Evolutionary conservation across 2,113 vertebrate species (phyloP).

Genomic region (Prietella phreatophila): DNA sequence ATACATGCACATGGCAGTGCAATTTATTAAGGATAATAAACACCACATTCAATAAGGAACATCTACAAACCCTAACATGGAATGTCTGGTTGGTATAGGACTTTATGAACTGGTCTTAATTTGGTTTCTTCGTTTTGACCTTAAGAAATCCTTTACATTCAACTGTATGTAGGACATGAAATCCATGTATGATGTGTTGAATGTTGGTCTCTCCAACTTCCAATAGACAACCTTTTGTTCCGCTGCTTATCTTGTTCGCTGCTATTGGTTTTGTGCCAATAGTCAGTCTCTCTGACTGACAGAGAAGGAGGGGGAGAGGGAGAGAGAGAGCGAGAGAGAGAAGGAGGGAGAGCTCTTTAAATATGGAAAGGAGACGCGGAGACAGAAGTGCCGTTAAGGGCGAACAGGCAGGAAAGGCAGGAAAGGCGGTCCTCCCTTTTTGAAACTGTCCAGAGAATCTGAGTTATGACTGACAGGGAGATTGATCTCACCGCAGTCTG

Average conservation of each 20-base stretch:
- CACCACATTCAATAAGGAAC: background rate
- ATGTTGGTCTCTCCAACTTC: background rate
- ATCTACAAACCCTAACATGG: background rate
- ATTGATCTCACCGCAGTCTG: background rate
- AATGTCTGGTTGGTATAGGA: background rate
- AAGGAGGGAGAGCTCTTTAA: conserved; percentile 73
- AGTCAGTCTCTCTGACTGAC: background rate
- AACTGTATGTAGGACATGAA: background rate
- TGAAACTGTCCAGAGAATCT: background rate
- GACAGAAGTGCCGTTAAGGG: conserved; percentile 3
- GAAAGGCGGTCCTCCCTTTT: background rate
- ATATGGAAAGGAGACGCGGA: conserved; percentile 68
- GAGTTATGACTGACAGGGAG: conserved; percentile 49
- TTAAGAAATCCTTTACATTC: background rate
- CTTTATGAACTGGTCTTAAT: background rate
- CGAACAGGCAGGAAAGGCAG: background rate
- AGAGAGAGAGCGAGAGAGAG: too few species aligned
- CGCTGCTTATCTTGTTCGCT: background rate
- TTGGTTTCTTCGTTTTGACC: background rate
- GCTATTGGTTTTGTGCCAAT: background rate
- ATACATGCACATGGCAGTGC: background rate
- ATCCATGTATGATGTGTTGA: background rate
- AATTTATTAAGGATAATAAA: background rate
- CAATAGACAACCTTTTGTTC: background rate
- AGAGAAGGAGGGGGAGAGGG: too few species aligned